Conservation (phyloP, 2,797 vertebrate genomes). For the Babyrousa celebensis region DNA sequence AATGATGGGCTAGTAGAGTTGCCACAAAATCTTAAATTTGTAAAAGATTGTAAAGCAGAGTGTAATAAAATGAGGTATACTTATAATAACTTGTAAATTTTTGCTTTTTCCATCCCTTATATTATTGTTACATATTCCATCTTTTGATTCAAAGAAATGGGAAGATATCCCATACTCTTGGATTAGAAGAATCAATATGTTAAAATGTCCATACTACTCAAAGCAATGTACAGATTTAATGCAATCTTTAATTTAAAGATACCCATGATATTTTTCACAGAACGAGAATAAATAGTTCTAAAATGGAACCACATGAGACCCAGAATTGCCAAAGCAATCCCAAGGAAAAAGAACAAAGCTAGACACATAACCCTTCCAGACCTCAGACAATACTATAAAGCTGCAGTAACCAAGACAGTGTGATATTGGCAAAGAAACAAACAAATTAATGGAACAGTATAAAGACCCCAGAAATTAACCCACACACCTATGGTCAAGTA, state of each 20-base stretch:
- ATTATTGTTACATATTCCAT: neutral
- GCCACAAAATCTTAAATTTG: neutral
- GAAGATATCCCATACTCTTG: neutral
- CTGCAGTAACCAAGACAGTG: too few relatives aligned
- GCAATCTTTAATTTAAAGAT: neutral
- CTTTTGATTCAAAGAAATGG: neutral
- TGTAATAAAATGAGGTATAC: neutral
- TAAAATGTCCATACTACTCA: neutral
- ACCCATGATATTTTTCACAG: neutral
- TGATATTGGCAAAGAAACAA: too few relatives aligned
- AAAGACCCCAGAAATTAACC: too few relatives aligned
- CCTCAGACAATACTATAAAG: neutral
- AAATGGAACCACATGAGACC: neutral
- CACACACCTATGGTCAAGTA: too few relatives aligned
- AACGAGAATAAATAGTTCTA: neutral
- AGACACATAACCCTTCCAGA: neutral
- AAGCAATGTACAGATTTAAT: neutral
- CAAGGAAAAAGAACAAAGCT: neutral
- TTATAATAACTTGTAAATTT: neutral
- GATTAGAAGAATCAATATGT: neutral
- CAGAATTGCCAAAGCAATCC: neutral
- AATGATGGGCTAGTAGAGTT: neutral
- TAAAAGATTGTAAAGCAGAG: neutral
- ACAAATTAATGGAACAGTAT: too few relatives aligned
- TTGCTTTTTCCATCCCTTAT: neutral